Base-by-base conservation (phyloP, 1,140 invertebrate genomes). In the Holotrichia oblita region DNA sequence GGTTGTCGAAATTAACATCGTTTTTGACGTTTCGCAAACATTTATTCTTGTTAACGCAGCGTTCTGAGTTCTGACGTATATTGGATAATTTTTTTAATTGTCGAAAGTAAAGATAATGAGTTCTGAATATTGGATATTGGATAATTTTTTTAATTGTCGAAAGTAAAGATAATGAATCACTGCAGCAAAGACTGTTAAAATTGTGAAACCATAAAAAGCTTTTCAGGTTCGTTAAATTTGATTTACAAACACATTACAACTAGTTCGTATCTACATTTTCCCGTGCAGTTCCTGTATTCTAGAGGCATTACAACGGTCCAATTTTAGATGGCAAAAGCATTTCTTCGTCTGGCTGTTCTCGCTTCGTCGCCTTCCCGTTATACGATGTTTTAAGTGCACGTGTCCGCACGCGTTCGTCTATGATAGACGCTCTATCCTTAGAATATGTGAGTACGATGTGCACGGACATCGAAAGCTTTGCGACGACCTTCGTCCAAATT, bases 401-500 rank as follows among this genome's bases (percentile, higher is more conserved):
- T 69, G 61, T 69, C 20, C 61, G 20, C 61, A 22, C 61, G 20
- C 17, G 61, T 22, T 6, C 9, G 22, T 69, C 61, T 69, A 2
- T 7, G 61, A 10, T 69, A 69, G 61, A 69, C 61, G 20, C 22
- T 22, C 22, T 6, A 34, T 14, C 17, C 61, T 69, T 12, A 27
- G 20, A 7, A 69, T 22, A 22, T 14, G 22, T 22, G 61, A 10
- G 17, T 22, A 9, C 27, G 24, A 34, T 27, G 22, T 69, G 61
- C 24, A 22, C 22, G 61, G 61, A 69, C 22, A 69, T 27, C 61
- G 61, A 69, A 17, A 55, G 61, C 61, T 17, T 69, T 20, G 61
- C 61, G 22, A 24, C 59, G 59, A 69, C 61, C 61, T 69, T 69
- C 61, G 61, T 22, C 61, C 61, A 69, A 69, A 69, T 69, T 27